Evolutionary conservation across 2,888 invertebrate genomes (phyloP).

Genomic region (Epirrhoe tristata): DNA sequence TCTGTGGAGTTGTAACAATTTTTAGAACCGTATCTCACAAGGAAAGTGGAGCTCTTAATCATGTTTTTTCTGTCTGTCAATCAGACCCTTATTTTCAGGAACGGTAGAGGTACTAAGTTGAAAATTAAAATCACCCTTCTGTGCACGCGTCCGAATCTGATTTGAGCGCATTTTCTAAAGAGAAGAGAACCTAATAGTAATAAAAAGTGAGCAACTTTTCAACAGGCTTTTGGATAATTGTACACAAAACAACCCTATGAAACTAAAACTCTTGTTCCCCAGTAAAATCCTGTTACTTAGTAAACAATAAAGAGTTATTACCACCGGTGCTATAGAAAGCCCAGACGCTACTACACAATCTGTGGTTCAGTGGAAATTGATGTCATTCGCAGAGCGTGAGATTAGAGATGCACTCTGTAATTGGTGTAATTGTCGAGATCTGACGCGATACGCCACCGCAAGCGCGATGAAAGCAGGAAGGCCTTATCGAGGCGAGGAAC

Average conservation of each 20-base stretch:
- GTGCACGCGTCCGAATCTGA: too few species aligned
- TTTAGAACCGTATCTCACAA: too few species aligned
- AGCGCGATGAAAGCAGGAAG: conserved; percentile 33
- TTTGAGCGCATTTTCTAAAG: too few species aligned
- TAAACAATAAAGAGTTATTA: conserved; percentile 35
- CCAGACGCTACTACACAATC: conserved; percentile 20
- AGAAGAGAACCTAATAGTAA: too few species aligned
- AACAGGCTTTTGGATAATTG: too few species aligned
- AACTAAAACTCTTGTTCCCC: not conserved
- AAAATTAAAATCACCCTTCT: too few species aligned
- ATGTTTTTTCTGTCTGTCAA: too few species aligned
- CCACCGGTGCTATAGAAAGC: conserved; percentile 45
- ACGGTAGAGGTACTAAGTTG: too few species aligned
- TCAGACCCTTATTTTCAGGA: too few species aligned
- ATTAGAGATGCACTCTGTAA: conserved; percentile 33
- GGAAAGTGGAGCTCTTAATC: too few species aligned
- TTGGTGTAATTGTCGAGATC: conserved; percentile 40
- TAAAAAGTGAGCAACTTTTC: too few species aligned
- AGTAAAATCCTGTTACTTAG: conserved; percentile 11
- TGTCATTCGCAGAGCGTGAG: conserved; percentile 33
- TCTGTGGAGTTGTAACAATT: conserved; percentile 66
- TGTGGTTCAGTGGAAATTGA: conserved; percentile 41
- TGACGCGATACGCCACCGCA: conserved; percentile 25
- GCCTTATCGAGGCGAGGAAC: not conserved
- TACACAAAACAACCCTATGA: not conserved